Base-by-base conservation (phyloP, 2,797 vertebrate species). In the Cebuella pygmaea region DNA sequence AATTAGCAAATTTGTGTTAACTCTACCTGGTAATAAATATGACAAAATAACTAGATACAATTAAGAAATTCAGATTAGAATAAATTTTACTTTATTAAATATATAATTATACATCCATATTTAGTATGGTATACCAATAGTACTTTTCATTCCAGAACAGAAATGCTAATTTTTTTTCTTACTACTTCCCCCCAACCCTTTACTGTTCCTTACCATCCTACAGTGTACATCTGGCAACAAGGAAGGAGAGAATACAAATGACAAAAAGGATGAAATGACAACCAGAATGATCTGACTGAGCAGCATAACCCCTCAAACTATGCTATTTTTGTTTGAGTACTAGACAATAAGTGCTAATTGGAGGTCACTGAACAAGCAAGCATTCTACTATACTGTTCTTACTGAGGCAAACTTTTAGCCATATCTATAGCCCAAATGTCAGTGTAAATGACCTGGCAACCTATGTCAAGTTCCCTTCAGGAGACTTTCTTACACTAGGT, bases 1-100 rank as follows among this genome's bases (percentile, higher is more conserved):
- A 94, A 55, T 98, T 89, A 97, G 39, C 59, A 95, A 92, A 86
- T 86, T 52, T 70, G 46, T 46, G 26, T 75, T 93, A 61, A 2
- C 0, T 15, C 24, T 90, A 83, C 8, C 41, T 88, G 10, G 15
- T 64, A 94, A 92, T 90, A 93, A 95, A 83, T 50, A 90, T 33
- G 33, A 88, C 3, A 64, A 61, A 85, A 76, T 87, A 96, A 96
- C 64, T 87, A 94, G 30, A 95, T 10, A 4, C 24, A 93, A 90
- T 80, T 91, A 74, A 41, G 55, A 96, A 75, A 96, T 83, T 93
- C 17, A 74, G 26, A 87, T 72, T 72, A 91, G 87, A 85, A 90
- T 7, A 89, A 67, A 89, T 92, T 46, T 81, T 41, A 85, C 81
- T 52, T 86, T 84, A 61, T 82, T 19, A 93, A 94, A 41, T 93